These are phyloP conservation scores for Rhimphoctona megacephalus DNA, from an alignment of 2,888 invertebrate species.

Conservation along the genomic window DNA sequence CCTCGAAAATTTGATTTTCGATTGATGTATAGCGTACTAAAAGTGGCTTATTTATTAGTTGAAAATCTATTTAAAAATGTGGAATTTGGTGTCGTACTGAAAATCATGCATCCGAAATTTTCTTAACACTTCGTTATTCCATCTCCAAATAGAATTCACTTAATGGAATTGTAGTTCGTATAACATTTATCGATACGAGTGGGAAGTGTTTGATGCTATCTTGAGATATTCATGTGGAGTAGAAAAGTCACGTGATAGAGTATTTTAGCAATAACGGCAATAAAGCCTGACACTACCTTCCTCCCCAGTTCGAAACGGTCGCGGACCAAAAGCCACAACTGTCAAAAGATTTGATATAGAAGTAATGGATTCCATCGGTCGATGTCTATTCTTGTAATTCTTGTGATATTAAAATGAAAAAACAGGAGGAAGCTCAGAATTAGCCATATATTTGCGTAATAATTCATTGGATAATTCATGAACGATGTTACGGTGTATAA, in stretches of 20 bases:
- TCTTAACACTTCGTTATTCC: background rate
- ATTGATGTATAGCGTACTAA: too few relatives aligned
- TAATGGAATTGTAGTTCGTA: background rate
- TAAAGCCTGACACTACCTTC: background rate
- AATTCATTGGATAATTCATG: slow-evolving; percentile 38
- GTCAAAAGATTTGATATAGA: background rate
- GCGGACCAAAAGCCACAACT: background rate
- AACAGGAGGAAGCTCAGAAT: background rate
- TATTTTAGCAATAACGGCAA: background rate
- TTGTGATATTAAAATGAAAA: background rate
- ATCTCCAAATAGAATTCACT: background rate
- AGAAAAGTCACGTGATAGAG: background rate
- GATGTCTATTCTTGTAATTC: background rate
- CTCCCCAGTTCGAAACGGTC: background rate
- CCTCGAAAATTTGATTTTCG: too few relatives aligned
- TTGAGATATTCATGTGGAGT: background rate
- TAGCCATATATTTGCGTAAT: slow-evolving; percentile 11
- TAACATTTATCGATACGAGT: background rate
- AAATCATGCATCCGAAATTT: background rate
- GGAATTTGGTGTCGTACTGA: background rate
- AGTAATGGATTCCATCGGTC: background rate
- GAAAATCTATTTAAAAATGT: background rate
- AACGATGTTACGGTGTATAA: slow-evolving; percentile 17
- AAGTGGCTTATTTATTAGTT: too few relatives aligned
- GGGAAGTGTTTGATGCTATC: background rate